These are phyloP conservation scores for Drosophila bipectinata DNA, from an alignment of 1,140 invertebrate genomes.

Conservation along the genomic window DNA sequence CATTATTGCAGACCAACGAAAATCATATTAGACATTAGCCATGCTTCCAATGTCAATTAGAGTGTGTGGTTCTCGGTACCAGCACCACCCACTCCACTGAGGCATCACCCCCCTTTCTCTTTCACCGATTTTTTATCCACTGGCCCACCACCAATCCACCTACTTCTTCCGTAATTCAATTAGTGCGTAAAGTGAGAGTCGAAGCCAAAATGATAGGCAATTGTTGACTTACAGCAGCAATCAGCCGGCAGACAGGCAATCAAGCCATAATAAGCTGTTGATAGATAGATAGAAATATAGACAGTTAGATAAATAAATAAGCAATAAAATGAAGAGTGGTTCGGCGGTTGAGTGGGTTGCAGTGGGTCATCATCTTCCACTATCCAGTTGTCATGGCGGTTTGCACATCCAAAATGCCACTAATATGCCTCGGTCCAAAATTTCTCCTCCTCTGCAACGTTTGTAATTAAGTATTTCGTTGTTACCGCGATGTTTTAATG, in stretches of 20 bases:
- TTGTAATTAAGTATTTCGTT: slow-evolving; percentile 43
- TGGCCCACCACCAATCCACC: slow-evolving; percentile 1
- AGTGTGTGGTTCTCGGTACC: slow-evolving; percentile 22
- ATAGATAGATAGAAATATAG: slow-evolving; percentile 13
- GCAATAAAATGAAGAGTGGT: slow-evolving; percentile 35
- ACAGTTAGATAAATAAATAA: slow-evolving; percentile 1
- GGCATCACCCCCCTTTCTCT: not conserved
- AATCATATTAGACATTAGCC: slow-evolving; percentile 54
- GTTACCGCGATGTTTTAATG: slow-evolving; percentile 9
- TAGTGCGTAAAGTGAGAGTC: slow-evolving; percentile 69
- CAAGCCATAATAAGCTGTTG: slow-evolving; percentile 48
- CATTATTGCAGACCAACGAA: slow-evolving; percentile 40
- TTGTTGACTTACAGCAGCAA: slow-evolving; percentile 41
- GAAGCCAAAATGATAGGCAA: slow-evolving; percentile 43
- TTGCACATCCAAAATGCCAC: slow-evolving; percentile 32
- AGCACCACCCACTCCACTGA: no score
- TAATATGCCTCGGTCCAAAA: not conserved
- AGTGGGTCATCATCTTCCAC: slow-evolving; percentile 5
- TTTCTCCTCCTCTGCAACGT: slow-evolving; percentile 18
- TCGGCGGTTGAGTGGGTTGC: slow-evolving; percentile 39
- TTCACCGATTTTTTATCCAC: not conserved
- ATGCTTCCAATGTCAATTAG: slow-evolving; percentile 53
- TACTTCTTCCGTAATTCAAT: slow-evolving; percentile 59
- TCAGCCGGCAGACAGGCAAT: slow-evolving; percentile 52
- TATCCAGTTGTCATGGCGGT: slow-evolving; percentile 27